Evolutionary conservation across 2,113 vertebrate genomes (phyloP).

Genomic region (Corythaixoides concolor): DNA sequence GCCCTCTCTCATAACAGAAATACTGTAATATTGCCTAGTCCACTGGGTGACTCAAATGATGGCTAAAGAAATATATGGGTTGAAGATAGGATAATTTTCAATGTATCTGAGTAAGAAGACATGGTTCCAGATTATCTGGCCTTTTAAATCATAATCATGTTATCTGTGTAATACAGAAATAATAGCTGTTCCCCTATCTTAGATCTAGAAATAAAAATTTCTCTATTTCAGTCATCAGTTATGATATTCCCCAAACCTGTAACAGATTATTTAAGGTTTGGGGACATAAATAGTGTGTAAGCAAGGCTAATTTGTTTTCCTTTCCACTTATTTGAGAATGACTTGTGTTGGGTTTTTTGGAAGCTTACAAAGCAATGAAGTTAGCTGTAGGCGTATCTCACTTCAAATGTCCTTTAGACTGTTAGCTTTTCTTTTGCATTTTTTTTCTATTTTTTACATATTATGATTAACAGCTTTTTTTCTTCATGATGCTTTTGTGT

Average conservation of each 20-base stretch:
- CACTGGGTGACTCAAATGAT: neutral
- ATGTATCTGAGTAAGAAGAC: neutral
- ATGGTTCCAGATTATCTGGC: neutral
- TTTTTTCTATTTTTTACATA: neutral
- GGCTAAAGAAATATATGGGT: neutral
- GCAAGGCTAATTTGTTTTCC: neutral
- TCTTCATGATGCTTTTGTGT: neutral
- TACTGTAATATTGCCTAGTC: neutral
- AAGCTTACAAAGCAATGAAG: neutral
- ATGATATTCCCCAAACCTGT: neutral
- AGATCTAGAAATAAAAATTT: neutral
- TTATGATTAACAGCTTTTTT: neutral
- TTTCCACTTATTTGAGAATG: neutral
- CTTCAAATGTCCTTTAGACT: neutral
- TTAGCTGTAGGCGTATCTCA: neutral
- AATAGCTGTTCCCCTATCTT: neutral
- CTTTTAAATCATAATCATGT: neutral
- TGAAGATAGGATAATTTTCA: neutral
- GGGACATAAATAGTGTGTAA: neutral
- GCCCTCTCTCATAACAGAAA: neutral
- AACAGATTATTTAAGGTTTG: neutral
- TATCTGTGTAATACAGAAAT: neutral
- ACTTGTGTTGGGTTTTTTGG: neutral
- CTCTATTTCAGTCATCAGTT: neutral
- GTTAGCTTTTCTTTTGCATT: neutral